phyloP scores from a whole-genome alignment of 2,113 vertebrate genomes.

The Leucosticte australis region DNA sequence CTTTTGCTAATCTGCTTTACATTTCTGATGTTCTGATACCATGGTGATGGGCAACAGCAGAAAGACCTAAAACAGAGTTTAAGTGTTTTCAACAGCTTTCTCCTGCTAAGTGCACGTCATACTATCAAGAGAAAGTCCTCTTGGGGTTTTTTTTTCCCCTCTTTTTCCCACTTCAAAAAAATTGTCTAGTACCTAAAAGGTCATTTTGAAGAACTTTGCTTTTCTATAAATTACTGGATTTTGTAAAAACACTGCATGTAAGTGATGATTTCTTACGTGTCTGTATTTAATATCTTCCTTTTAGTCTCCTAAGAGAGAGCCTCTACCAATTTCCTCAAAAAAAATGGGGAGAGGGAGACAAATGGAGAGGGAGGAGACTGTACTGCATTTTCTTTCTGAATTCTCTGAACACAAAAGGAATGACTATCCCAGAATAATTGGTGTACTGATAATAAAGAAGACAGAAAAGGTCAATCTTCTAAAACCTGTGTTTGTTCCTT shows the following conservation, averaged over 20 bases:
- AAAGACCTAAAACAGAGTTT: conserved; percentile 30
- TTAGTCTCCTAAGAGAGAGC: background rate
- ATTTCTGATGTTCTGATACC: conserved; percentile 28
- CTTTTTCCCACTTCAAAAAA: conserved; percentile 39
- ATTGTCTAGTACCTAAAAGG: conserved; percentile 52
- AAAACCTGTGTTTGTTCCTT: background rate
- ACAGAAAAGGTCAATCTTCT: background rate
- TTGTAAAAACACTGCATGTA: conserved; percentile 30
- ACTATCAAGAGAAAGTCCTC: conserved; percentile 15
- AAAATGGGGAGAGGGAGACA: rapidly evolving
- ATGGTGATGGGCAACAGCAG: conserved; percentile 48
- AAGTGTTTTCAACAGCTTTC: conserved; percentile 60
- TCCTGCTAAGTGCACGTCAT: conserved; percentile 48
- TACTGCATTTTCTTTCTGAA: background rate
- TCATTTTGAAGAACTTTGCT: conserved; percentile 55
- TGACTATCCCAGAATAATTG: background rate
- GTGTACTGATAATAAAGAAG: background rate
- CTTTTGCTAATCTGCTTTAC: background rate
- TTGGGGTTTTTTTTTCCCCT: background rate
- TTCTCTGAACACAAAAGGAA: background rate
- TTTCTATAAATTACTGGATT: conserved; percentile 32
- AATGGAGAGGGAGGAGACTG: background rate
- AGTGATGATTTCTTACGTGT: background rate
- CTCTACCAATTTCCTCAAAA: background rate
- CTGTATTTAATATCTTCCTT: conserved; percentile 11